phyloP scores from a whole-genome alignment of 2,888 invertebrate species.

The Resseliella maxima region DNA sequence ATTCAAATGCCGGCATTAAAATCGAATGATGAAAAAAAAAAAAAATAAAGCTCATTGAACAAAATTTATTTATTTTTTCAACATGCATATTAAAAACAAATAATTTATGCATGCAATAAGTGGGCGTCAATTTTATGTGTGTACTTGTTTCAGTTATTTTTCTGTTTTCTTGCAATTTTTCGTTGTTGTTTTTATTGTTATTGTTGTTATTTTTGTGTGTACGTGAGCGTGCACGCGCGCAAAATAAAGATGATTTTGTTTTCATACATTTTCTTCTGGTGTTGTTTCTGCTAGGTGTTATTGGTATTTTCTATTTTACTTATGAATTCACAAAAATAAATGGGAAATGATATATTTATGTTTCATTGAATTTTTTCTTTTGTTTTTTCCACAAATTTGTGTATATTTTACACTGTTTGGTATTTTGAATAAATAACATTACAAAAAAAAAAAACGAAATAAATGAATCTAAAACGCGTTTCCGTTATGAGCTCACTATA shows the following conservation, averaged over 20 bases:
- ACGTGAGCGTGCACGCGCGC: too few species aligned
- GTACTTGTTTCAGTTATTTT: background rate
- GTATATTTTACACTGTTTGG: too few species aligned
- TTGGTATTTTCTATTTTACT: too few species aligned
- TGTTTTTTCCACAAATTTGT: too few species aligned
- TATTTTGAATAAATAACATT: background rate
- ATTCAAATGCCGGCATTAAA: background rate
- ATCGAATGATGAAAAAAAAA: too few species aligned
- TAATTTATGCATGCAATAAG: slow-evolving; percentile 48
- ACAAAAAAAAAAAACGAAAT: background rate
- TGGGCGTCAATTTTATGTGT: slow-evolving; percentile 51
- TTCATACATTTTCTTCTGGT: too few species aligned
- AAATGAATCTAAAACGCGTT: background rate
- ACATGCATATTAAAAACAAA: slow-evolving; percentile 35
- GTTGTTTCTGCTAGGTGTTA: too few species aligned
- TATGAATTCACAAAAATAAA: too few species aligned
- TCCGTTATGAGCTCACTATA: background rate
- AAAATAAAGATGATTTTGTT: too few species aligned
- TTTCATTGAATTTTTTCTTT: too few species aligned
- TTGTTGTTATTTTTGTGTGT: background rate
- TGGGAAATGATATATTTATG: too few species aligned
- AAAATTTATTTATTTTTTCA: background rate
- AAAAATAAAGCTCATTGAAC: background rate
- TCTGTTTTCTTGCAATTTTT: background rate
- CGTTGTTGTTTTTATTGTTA: background rate